Conservation (phyloP, 2,797 vertebrate species). For the Typhlichthys eigenmanni region DNA sequence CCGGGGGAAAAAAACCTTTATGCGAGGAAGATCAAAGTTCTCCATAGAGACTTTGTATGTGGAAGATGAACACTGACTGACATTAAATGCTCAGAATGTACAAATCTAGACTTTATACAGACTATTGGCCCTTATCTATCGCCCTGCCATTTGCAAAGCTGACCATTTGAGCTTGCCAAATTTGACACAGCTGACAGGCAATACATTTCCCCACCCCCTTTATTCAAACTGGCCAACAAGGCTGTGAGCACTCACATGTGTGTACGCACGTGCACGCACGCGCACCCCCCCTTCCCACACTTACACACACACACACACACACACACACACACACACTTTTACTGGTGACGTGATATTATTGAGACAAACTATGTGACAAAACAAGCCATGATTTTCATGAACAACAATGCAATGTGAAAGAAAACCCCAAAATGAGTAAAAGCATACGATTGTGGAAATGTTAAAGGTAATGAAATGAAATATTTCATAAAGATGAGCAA, state of each 20-base stretch:
- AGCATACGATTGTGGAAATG: too few species aligned
- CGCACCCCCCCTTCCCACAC: neutral
- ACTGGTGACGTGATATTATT: conserved; percentile 22
- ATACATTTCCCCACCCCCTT: conserved; percentile 75
- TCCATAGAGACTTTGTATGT: neutral
- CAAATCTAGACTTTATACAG: conserved; percentile 64
- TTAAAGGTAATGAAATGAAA: too few species aligned
- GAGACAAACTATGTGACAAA: conserved; percentile 13
- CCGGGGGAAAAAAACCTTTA: neutral
- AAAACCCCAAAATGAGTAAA: neutral
- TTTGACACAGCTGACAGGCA: conserved; percentile 84
- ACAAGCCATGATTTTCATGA: conserved; percentile 10
- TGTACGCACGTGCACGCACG: neutral
- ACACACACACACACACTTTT: neutral
- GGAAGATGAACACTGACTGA: conserved; percentile 5
- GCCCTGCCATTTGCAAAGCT: conserved; percentile 81
- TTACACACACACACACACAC: neutral
- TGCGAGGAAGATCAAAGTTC: neutral
- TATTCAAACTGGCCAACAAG: neutral
- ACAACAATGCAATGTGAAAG: conserved; percentile 6
- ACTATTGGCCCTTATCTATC: conserved; percentile 70
- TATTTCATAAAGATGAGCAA: neutral
- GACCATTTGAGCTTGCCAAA: conserved; percentile 84
- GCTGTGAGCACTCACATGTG: neutral
- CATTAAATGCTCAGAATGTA: conserved; percentile 32